Evolutionary conservation across 2,888 invertebrate genomes (phyloP).

Genomic region (Horisme vitalbata): DNA sequence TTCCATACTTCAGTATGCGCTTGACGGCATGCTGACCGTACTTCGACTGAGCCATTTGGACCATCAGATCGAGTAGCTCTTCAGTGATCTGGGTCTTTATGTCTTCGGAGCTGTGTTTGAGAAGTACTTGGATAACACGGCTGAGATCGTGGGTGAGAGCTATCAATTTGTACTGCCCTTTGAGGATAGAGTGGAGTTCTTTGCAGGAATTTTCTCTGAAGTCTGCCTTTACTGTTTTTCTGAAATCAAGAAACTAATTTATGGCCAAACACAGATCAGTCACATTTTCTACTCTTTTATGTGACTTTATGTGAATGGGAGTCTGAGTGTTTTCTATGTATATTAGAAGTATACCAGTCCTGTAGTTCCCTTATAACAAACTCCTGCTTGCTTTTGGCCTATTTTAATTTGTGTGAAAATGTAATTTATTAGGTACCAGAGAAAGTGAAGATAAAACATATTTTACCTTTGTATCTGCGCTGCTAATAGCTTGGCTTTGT

Average conservation of each 20-base stretch:
- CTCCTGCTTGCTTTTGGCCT: too few species aligned
- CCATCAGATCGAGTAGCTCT: slow-evolving; percentile 88
- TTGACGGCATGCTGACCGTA: slow-evolving; percentile 91
- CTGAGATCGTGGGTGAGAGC: slow-evolving; percentile 94
- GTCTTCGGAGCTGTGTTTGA: slow-evolving; percentile 87
- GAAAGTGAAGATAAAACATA: background rate
- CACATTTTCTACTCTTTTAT: too few species aligned
- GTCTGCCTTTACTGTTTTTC: slow-evolving; percentile 79
- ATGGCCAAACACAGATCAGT: too few species aligned
- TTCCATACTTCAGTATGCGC: slow-evolving; percentile 92
- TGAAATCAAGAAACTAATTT: slow-evolving; percentile 30
- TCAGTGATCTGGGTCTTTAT: slow-evolving; percentile 87
- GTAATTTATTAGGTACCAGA: background rate
- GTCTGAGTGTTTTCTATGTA: too few species aligned
- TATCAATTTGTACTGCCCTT: slow-evolving; percentile 86
- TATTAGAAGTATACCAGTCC: too few species aligned
- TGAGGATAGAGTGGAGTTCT: slow-evolving; percentile 85
- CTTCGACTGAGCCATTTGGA: slow-evolving; percentile 88
- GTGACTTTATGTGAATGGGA: too few species aligned
- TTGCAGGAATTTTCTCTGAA: slow-evolving; percentile 83
- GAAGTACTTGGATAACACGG: slow-evolving; percentile 93
- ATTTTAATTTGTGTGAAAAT: background rate
- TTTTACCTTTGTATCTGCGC: slow-evolving; percentile 72
- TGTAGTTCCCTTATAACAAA: too few species aligned
- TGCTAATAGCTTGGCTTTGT: slow-evolving; percentile 70